Base-by-base conservation (phyloP, 2,888 invertebrate species). In the Ormyrus pomaceus region DNA sequence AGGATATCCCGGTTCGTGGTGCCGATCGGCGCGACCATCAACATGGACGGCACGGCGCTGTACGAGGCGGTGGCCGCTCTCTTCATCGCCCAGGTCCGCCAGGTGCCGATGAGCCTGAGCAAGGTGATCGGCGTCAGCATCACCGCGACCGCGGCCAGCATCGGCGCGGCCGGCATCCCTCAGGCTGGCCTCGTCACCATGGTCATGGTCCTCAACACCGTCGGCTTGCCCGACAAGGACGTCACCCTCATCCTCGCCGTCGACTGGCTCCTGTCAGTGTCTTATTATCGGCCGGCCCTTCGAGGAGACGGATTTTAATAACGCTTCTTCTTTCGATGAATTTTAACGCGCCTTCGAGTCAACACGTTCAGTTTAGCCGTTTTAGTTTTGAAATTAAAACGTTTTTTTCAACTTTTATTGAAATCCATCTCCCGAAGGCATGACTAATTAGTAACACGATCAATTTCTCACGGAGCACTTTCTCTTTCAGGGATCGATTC, bases 21-120 rank as follows among this genome's bases (percentile, higher is more conserved):
- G 87, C 99, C 99, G 34, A 97, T 99, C 83, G 99, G 99, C 6
- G 98, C 98, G 50, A 99, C 98, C 64, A 98, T 99, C 89, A 99
- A 99, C 92, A 98, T 98, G 98, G 98, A 98, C 89, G 97, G 97
- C 13, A 98, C 98, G 0, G 98, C 98, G 0, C 92, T 99, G 48
- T 99, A 99, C 89, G 99, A 99, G 90, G 99, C 99, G 0, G 98
- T 99, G 2, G 99, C 99, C 0, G 98, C 98, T 11, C 95, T 99
- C 83, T 99, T 98, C 89, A 99, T 99, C 84, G 97, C 99, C 9
- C 99, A 99, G 91, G 94, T 97, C 80, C 94, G 97, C 87, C 93
- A 94, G 84, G 93, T 97, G 79, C 92, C 94, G 11, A 94, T 99
- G 91, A 94, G 95, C 8, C 94, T 98, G 83, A 97, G 97, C 66